A percentile compares a stretch with the other conserved stretches of the same genome.
Evolutionary conservation across 2,888 invertebrate species (phyloP).

Genomic region (Cheilosia impressa): DNA sequence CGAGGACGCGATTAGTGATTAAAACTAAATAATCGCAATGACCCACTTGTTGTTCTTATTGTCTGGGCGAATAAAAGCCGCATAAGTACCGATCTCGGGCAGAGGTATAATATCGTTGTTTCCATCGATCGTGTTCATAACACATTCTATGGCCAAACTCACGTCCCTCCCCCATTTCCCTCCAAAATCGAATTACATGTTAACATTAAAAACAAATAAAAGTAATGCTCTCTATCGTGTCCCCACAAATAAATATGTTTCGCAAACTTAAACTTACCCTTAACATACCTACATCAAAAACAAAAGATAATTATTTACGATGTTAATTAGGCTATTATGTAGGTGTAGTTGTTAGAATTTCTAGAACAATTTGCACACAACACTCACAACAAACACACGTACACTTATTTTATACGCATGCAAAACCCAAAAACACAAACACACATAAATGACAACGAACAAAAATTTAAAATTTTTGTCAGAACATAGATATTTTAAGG

Average conservation of each 20-base stretch:
- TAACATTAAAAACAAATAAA: constrained; percentile 31
- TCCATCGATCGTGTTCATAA: constrained; percentile 42
- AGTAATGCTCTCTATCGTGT: constrained; percentile 9
- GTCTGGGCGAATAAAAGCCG: constrained; percentile 15
- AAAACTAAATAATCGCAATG: constrained; percentile 8
- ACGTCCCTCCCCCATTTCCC: constrained; percentile 59
- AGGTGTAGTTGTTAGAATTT: constrained; percentile 68
- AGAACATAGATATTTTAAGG: constrained; percentile 37
- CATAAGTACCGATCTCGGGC: constrained; percentile 3
- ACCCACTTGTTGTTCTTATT: constrained; percentile 20
- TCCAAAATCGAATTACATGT: constrained; percentile 43
- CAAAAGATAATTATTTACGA: constrained; percentile 44
- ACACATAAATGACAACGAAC: constrained; percentile 57
- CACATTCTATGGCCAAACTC: constrained; percentile 50
- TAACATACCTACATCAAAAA: constrained; percentile 32
- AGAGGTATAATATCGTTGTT: constrained; percentile 8
- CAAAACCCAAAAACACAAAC: constrained; percentile 22
- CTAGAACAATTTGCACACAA: constrained; percentile 68
- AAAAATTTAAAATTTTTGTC: constrained; percentile 58
- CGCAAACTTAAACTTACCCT: constrained; percentile 48
- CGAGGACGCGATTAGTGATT: constrained; percentile 50
- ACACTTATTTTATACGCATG: constrained; percentile 57
- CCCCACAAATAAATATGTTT: constrained; percentile 42
- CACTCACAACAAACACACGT: constrained; percentile 46
- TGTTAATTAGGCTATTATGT: constrained; percentile 62